Conservation (phyloP, 2,113 vertebrate species). For the Zosterops hypoxanthus region DNA sequence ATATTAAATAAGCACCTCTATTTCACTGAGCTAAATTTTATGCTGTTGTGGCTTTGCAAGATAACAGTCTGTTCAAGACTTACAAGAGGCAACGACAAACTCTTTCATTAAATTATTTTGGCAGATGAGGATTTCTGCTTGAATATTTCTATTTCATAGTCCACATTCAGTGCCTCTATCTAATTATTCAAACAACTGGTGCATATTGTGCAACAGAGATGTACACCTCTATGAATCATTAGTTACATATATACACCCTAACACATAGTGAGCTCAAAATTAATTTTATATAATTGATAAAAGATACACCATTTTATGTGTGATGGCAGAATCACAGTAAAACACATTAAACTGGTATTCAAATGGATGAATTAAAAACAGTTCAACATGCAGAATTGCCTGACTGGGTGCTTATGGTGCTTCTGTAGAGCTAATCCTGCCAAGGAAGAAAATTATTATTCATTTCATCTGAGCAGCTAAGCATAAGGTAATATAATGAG, state of each 20-base stretch:
- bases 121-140: slow-evolving; percentile 57
- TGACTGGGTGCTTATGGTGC: not conserved
- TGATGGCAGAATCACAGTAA: not conserved
- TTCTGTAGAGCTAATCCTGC: slow-evolving; percentile 9
- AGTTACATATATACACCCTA: not conserved
- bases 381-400: not conserved
- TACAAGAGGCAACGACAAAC: not conserved
- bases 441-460: slow-evolving; percentile 38
- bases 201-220: not conserved
- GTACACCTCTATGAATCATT: slow-evolving; percentile 15
- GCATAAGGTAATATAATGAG: slow-evolving; percentile 29
- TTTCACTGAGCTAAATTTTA: not conserved
- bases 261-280: not conserved
- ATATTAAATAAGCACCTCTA: not conserved
- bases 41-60: not conserved
- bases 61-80: slow-evolving; percentile 21
- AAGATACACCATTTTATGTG: not conserved
- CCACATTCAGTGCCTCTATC: not conserved
- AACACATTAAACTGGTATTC: slow-evolving; percentile 8
- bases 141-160: slow-evolving; percentile 32
- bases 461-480: slow-evolving; percentile 36
- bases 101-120: slow-evolving; percentile 21
- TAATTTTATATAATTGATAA: not conserved
- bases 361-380: slow-evolving; percentile 7
- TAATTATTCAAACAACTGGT: slow-evolving; percentile 52